Evolutionary conservation across 2,797 vertebrate species (phyloP).

Genomic region (Amazonetta brasiliensis): DNA sequence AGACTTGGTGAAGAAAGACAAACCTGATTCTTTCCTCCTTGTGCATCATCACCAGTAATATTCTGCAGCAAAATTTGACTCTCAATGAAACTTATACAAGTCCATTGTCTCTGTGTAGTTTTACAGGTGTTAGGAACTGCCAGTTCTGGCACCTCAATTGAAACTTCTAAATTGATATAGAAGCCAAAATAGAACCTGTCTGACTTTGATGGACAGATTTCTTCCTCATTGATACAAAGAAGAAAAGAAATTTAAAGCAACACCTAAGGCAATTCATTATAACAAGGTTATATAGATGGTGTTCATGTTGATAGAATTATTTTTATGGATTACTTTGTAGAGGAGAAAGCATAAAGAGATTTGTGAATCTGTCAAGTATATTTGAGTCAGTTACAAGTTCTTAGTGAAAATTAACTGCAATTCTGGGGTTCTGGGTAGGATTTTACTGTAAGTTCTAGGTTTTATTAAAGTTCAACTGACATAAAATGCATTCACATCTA

Average conservation of each 20-base stretch:
- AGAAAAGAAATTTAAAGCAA: background rate
- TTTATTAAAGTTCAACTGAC: background rate
- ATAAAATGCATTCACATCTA: background rate
- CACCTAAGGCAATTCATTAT: background rate
- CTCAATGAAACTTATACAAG: background rate
- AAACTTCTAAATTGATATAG: background rate
- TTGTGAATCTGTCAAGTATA: background rate
- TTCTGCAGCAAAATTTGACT: background rate
- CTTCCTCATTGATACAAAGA: background rate
- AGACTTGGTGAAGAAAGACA: conserved; percentile 47
- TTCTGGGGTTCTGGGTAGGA: background rate
- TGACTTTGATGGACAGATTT: background rate
- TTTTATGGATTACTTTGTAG: background rate
- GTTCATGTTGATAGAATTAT: background rate
- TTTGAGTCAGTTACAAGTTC: background rate
- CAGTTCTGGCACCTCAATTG: background rate
- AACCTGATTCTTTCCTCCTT: conserved; percentile 31
- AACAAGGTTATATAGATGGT: background rate
- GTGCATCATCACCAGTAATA: background rate
- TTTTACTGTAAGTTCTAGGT: background rate
- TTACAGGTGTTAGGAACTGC: background rate
- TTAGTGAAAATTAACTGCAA: background rate
- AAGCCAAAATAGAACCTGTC: background rate
- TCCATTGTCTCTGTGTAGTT: background rate
- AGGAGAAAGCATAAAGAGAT: background rate